Evolutionary conservation across 2,113 vertebrate species (phyloP).

Genomic region (Notiomystis cincta): DNA sequence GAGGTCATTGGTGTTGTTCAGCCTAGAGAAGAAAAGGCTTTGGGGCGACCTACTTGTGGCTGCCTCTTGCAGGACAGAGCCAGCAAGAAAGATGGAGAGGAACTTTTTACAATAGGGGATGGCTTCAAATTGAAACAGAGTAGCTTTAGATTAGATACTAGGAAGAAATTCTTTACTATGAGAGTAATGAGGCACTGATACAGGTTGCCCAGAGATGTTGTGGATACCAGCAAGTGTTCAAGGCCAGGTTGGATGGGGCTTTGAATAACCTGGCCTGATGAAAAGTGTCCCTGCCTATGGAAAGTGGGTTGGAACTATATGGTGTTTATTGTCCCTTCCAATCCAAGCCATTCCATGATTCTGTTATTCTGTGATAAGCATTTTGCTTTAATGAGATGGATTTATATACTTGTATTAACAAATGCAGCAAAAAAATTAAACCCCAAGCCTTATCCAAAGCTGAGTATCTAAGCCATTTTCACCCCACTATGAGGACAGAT

Average conservation of each 20-base stretch:
- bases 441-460: not conserved
- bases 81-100: not conserved
- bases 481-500: not conserved
- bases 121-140: not conserved
- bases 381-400: not conserved
- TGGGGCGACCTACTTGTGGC: too few relatives aligned
- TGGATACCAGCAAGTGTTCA: not conserved
- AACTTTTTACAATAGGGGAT: not conserved
- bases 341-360: not conserved
- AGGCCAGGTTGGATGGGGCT: not conserved
- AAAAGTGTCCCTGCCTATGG: not conserved
- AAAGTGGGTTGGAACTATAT: not conserved
- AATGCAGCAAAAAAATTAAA: not conserved
- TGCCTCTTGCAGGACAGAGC: not conserved
- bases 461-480: not conserved
- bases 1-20: not conserved
- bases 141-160: not conserved
- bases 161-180: not conserved
- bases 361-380: not conserved
- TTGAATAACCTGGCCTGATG: not conserved
- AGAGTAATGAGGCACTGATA: not conserved
- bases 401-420: not conserved
- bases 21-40: not conserved
- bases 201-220: not conserved
- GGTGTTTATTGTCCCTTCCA: not conserved